Base-by-base conservation (phyloP, 2,113 vertebrate genomes). In the Triplophysa dalaica region DNA sequence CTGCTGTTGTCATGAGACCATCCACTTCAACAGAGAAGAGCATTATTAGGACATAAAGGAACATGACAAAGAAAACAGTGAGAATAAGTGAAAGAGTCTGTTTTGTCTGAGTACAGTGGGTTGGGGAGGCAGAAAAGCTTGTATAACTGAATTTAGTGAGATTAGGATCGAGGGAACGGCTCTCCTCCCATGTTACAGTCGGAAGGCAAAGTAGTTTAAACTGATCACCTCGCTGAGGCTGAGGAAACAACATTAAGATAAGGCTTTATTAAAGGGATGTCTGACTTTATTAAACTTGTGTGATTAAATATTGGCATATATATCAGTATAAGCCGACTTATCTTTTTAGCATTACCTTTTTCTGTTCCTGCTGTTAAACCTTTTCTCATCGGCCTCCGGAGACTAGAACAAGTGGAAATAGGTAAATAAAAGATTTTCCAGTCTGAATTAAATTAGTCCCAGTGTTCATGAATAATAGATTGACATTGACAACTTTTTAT, bases 151-250 rank as follows among this genome's bases (percentile, higher is more conserved):
- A 86, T 80, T 84, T 84, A 70, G 9, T 5, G 13, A 87, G 85
- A 88, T 87, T 85, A 86, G 74, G 33, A 85, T 88, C 75, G 70
- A 77, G 52, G 72, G 38, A 75, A 73, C 12, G 12, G 68, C 81
- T 80, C 64, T 45, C 52, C 54, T 41, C 70, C 41, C 56, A 24
- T 77, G 83, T 70, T 74, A 70, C 76, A 69, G 63, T 78, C 65
- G 19, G 29, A 63, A 81, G 80, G 84, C 60, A 33, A 81, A 82
- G 78, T 76, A 8, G 54, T 80, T 33, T 19, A 21, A 73, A 79
- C 86, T 84, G 58, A 65, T 73, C 78, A 19, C 19, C 5, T 69
- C 22, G 41, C 61, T 54, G 75, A 38, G 63, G 66, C 66, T 62
- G 58, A 69, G 22, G 33, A 41, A 48, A 22, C 74, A 70, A 26